Evolutionary conservation across 2,113 vertebrate species (phyloP).

Genomic region (Phrynosoma platyrhinos): DNA sequence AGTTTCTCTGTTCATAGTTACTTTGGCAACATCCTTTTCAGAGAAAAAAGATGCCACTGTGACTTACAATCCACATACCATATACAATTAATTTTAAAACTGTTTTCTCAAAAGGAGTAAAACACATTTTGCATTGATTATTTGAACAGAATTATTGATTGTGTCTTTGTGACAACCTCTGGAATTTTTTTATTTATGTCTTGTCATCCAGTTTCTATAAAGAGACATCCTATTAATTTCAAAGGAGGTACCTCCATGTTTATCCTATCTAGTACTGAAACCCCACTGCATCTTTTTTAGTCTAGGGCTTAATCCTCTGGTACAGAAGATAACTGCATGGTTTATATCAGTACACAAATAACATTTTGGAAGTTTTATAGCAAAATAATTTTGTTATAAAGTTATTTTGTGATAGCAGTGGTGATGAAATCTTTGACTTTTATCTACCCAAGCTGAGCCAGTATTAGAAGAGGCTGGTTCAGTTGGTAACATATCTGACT

Average conservation of each 20-base stretch:
- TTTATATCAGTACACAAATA: background rate
- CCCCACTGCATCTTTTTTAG: background rate
- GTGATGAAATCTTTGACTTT: background rate
- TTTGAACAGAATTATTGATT: background rate
- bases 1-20: background rate
- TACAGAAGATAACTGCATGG: background rate
- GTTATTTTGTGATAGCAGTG: background rate
- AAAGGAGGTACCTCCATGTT: background rate
- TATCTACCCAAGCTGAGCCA: background rate
- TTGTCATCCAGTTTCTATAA: background rate
- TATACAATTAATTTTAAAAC: background rate
- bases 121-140: constrained; percentile 5
- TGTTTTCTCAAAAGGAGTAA: background rate
- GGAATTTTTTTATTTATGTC: background rate
- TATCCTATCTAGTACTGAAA: background rate
- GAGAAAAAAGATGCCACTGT: background rate
- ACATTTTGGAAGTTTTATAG: background rate
- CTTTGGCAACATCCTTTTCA: background rate
- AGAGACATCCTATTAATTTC: background rate
- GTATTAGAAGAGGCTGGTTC: background rate
- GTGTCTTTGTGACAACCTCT: background rate
- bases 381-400: background rate
- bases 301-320: background rate
- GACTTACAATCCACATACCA: constrained; percentile 1
- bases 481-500: background rate